These are phyloP conservation scores for Prenolepis imparis DNA, from an alignment of 2,888 invertebrate species.

Conservation along the genomic window DNA sequence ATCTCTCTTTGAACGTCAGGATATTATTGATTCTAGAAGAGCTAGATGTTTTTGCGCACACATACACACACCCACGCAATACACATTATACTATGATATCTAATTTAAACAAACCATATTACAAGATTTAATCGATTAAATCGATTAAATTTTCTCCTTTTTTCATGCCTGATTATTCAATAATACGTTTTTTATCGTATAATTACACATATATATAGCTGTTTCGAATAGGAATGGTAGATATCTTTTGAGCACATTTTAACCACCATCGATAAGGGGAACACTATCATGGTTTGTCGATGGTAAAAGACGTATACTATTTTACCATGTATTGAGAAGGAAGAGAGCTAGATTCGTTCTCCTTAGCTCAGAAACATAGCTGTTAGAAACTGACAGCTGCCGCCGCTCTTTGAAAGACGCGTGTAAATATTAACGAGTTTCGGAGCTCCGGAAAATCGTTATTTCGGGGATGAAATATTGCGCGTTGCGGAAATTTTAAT, in stretches of 20 bases:
- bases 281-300: background rate
- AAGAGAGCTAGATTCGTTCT: constrained; percentile 36
- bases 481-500: background rate
- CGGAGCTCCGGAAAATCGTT: constrained; percentile 15
- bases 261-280: constrained; percentile 57
- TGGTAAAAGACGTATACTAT: constrained; percentile 42
- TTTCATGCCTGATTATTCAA: background rate
- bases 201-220: background rate
- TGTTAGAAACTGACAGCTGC: constrained; percentile 1
- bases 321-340: constrained; percentile 46
- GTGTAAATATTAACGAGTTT: background rate
- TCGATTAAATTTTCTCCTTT: background rate
- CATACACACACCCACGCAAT: too few relatives aligned
- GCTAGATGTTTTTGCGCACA: background rate
- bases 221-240: background rate
- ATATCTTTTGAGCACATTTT: constrained; percentile 10
- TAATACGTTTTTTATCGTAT: background rate
- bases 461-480: background rate
- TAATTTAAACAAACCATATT: background rate
- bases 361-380: too few relatives aligned
- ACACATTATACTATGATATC: background rate
- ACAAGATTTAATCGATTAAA: constrained; percentile 9
- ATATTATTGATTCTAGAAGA: background rate
- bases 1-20: background rate
- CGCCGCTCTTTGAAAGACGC: background rate